phyloP scores from a whole-genome alignment of 2,113 vertebrate genomes.

The Lycocorax pyrrhopterus region DNA sequence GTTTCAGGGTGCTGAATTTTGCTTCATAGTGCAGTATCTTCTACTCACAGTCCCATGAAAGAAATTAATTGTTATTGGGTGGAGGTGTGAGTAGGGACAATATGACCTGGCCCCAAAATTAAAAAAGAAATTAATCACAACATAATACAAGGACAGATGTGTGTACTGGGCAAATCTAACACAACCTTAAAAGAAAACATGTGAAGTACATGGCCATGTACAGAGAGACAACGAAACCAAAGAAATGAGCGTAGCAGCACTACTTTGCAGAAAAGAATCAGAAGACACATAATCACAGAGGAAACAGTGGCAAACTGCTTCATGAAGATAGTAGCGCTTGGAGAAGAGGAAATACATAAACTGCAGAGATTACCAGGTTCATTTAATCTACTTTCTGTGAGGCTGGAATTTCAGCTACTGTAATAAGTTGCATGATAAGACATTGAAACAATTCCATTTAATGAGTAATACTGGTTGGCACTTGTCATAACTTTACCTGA shows the following conservation, averaged over 20 bases:
- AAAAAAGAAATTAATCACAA: background rate
- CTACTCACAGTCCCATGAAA: background rate
- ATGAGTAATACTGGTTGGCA: background rate
- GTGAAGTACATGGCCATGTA: background rate
- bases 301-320: background rate
- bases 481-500: fast-evolving
- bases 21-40: background rate
- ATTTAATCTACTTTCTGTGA: background rate
- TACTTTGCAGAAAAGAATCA: background rate
- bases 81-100: background rate
- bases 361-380: background rate
- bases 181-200: background rate
- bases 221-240: background rate
- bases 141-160: background rate
- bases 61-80: background rate
- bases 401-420: background rate
- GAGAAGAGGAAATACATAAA: background rate
- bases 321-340: background rate
- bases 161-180: background rate
- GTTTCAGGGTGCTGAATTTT: background rate
- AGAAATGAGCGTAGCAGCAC: background rate
- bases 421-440: background rate
- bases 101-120: background rate
- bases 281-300: background rate
- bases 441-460: background rate